Percentiles rank a stretch among this genome's conserved stretches.
These are phyloP conservation scores for Podotricha telesiphe DNA, from an alignment of 2,888 invertebrate genomes.

Conservation along the genomic window DNA sequence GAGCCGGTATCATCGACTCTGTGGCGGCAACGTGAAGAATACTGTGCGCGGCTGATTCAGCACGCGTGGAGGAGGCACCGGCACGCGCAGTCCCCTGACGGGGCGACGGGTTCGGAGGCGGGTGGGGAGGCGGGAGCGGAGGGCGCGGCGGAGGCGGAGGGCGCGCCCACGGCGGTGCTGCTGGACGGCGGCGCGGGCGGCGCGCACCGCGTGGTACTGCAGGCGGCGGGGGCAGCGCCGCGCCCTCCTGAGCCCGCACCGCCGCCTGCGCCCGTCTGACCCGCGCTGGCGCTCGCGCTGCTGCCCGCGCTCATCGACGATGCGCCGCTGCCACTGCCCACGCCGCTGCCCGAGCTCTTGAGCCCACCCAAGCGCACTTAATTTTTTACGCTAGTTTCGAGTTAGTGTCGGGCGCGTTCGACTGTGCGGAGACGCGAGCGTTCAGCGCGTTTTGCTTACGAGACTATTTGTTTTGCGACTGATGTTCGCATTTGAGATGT, in stretches of 20 bases:
- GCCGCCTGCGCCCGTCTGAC: constrained; percentile 87
- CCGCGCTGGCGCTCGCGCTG: constrained; percentile 82
- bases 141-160: constrained; percentile 83
- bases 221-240: constrained; percentile 93
- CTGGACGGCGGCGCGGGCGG: constrained; percentile 91
- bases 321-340: constrained; percentile 80
- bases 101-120: constrained; percentile 60
- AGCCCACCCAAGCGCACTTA: constrained; percentile 79
- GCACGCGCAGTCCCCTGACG: constrained; percentile 84
- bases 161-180: constrained; percentile 91
- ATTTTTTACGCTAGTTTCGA: constrained; percentile 72
- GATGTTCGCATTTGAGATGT: constrained; percentile 71
- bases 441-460: constrained; percentile 77
- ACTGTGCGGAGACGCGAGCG: constrained; percentile 70
- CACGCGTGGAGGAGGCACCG: constrained; percentile 96
- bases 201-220: constrained; percentile 95
- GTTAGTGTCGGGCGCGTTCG: constrained; percentile 64
- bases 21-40: constrained; percentile 98
- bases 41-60: constrained; percentile 97
- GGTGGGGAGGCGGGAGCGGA: constrained; percentile 64
- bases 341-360: constrained; percentile 80
- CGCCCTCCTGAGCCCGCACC: constrained; percentile 93
- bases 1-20: constrained; percentile 97
- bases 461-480: constrained; percentile 80
- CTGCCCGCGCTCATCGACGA: constrained; percentile 79